A percentile compares a stretch with the other conserved stretches of the same genome.
These are phyloP conservation scores for Pollenia labialis DNA, from an alignment of 2,888 invertebrate species.

Conservation along the genomic window DNA sequence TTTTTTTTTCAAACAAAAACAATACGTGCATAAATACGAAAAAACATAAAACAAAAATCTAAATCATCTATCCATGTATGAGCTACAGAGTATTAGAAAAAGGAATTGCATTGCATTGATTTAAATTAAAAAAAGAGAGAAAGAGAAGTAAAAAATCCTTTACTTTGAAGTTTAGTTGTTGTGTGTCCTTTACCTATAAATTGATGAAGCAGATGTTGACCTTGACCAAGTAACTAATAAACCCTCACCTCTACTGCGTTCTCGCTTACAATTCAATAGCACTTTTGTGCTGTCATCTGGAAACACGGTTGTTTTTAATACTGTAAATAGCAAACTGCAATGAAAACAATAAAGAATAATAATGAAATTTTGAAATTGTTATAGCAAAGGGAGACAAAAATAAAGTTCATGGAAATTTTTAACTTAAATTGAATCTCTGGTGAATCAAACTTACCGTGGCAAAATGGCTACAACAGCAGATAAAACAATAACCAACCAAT, in stretches of 20 bases:
- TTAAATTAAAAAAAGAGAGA: slow-evolving; percentile 34
- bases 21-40: not conserved
- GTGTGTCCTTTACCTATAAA: slow-evolving; percentile 86
- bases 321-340: slow-evolving; percentile 88
- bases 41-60: not conserved
- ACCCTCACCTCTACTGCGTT: slow-evolving; percentile 86
- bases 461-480: slow-evolving; percentile 91
- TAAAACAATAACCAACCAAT: slow-evolving; percentile 92
- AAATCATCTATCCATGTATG: not conserved
- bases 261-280: slow-evolving; percentile 86
- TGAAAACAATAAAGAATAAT: slow-evolving; percentile 45
- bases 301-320: slow-evolving; percentile 88
- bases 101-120: slow-evolving; percentile 5
- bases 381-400: not conserved
- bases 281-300: slow-evolving; percentile 91
- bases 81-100: slow-evolving; percentile 20
- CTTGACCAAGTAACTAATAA: slow-evolving; percentile 87
- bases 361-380: slow-evolving; percentile 34
- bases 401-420: slow-evolving; percentile 48
- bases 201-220: slow-evolving; percentile 86
- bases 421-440: not conserved
- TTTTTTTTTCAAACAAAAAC: slow-evolving; percentile 26
- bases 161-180: slow-evolving; percentile 78
- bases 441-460: slow-evolving; percentile 88
- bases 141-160: slow-evolving; percentile 39